Evolutionary conservation across 2,888 invertebrate genomes (phyloP), one percentile per base, ranked within the genome.

Genomic region (Onthophagus sagittarius): DNA sequence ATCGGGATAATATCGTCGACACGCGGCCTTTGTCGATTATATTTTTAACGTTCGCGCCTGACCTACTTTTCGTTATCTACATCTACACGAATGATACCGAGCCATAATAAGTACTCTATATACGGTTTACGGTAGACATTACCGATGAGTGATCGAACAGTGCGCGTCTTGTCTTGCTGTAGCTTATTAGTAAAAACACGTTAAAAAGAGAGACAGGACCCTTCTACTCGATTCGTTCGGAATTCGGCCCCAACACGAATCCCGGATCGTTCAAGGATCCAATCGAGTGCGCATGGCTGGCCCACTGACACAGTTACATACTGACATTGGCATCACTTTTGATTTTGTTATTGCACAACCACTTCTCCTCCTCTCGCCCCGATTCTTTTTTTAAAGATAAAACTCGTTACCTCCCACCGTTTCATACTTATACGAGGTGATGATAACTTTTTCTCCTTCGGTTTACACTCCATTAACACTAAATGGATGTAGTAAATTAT

Each of bases 281-380:
- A 15, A 15, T 9, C 4, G 13, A 15, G 6, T 67, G 67, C 67
- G 67, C 67, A 67, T 67, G 67, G 67, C 9, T 67, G 67, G 67
- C 67, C 67, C 67, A 67, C 67, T 75, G 75, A 74, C 75, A 74
- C 71, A 75, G 74, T 75, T 64, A 75, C 75, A 75, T 74, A 74
- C 32, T 75, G 75, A 72, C 75, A 74, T 72, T 75, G 75, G 72
- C 74, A 74, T 63, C 72, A 74, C 75, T 74, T 75, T 76, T 76
- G 71, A 62, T 71, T 71, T 71, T 62, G 62, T 71, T 71, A 71
- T 71, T 71, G 71, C 71, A 23, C 71, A 71, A 71, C 62, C 62
- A 31, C 23, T 11, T 5, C n/a, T 15, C 11, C 31, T 14, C 67
- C 23, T 67, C 67, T 53, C 11, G 39, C 39, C 39, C 11, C 5